These are phyloP conservation scores for Meteorus sp. DNA, from an alignment of 1,140 invertebrate species.

Conservation along the genomic window DNA sequence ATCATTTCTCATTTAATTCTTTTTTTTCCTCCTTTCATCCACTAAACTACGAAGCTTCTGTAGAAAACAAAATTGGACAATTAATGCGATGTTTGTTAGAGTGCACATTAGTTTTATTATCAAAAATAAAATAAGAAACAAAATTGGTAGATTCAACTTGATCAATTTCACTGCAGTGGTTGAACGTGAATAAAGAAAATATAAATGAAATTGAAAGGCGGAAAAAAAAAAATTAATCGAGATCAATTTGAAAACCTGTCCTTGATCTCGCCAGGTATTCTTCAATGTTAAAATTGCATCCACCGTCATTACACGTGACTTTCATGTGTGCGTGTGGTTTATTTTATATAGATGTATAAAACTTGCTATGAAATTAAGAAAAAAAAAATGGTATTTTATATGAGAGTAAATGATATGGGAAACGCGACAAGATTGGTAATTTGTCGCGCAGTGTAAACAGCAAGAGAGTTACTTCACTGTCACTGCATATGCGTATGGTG, in stretches of 20 bases:
- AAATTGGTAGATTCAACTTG: not conserved
- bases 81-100: no score
- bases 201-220: not conserved
- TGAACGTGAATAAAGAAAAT: no score
- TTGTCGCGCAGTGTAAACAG: not conserved
- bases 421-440: not conserved
- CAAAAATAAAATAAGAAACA: no score
- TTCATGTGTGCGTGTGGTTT: not conserved
- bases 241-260: constrained; percentile 9
- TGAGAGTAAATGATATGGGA: not conserved
- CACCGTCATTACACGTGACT: not conserved
- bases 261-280: constrained; percentile 5
- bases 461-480: not conserved
- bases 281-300: constrained; percentile 18
- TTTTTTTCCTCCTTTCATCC: no score
- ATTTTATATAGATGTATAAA: not conserved
- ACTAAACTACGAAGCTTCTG: not conserved
- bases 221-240: constrained; percentile 10
- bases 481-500: not conserved
- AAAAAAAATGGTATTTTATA: not conserved
- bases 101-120: no score
- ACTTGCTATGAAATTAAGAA: not conserved
- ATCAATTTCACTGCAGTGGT: not conserved
- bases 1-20: no score
- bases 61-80: not conserved